These are phyloP conservation scores for Aramus guarauna DNA, from an alignment of 2,113 vertebrate genomes.

Conservation along the genomic window DNA sequence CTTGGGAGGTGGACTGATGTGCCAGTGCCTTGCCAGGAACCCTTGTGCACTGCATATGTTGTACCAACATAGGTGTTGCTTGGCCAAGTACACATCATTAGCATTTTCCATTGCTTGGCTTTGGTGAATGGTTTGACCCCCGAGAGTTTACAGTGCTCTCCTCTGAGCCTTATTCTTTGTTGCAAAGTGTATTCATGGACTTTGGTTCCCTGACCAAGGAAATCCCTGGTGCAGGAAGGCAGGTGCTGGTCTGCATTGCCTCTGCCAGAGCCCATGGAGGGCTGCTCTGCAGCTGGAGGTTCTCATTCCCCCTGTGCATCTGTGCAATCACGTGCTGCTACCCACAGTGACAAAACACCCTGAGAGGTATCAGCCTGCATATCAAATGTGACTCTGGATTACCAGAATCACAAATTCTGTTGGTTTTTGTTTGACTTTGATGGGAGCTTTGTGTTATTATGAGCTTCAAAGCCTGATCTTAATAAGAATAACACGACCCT, in stretches of 20 bases:
- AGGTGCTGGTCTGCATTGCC: neutral
- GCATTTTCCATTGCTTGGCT: neutral
- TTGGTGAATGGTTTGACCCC: neutral
- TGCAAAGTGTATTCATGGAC: neutral
- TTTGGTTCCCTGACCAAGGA: rapidly evolving
- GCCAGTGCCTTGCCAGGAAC: neutral
- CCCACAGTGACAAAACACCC: neutral
- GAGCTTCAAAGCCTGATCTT: neutral
- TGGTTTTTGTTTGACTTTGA: neutral
- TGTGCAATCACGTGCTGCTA: neutral
- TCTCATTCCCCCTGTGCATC: neutral
- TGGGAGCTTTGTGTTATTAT: neutral
- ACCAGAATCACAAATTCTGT: neutral
- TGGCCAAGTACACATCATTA: rapidly evolving
- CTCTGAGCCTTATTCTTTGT: rapidly evolving
- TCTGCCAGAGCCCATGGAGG: rapidly evolving
- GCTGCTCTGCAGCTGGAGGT: neutral
- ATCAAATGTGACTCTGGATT: neutral
- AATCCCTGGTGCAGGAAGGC: neutral
- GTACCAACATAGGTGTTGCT: neutral
- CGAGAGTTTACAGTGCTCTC: neutral
- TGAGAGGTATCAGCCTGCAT: rapidly evolving
- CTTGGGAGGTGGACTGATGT: neutral
- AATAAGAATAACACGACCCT: neutral
- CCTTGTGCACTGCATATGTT: neutral